Base-by-base conservation (phyloP, 2,113 vertebrate species). In the Origma solitaria region DNA sequence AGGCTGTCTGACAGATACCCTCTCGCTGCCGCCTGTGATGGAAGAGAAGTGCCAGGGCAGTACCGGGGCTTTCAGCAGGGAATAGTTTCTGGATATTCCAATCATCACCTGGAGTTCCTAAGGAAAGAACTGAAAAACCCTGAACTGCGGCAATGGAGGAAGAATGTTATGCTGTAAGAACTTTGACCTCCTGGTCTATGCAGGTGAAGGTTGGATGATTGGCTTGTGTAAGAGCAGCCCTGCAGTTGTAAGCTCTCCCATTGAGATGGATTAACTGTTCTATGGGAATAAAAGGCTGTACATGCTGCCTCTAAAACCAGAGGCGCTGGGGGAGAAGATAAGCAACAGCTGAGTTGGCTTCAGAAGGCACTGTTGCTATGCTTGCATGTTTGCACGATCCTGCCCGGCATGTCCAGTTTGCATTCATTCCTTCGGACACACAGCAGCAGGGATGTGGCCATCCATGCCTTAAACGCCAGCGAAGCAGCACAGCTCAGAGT, bases 251-350 rank as follows among this genome's bases (percentile, higher is more conserved):
- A 33, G 35, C 64, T 75, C 64, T 81, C 76, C 71, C 78, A 31
- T 88, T 94, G 77, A 62, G 64, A 9, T 81, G 86, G 88, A 94
- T 97, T 97, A 95, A 78, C 82, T 96, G 91, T 92, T 84, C 93
- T 72, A 14, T 57, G 60, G 47, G 51, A 91, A 69, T 87, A 78
- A 90, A 92, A 81, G 56, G 40, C 78, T 65, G 42, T 62, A 47
- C 33, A 0, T 10, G 25, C 71, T 83, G 69, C 40, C 68, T 90
- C 51, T 90, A 83, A 92, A 95, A 70, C 60, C 86, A 86, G 54
- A 60, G 47, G 35, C 94, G n/a, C 0, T 90, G 68, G 6, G 38
- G 35, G 91, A 68, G 47, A 77, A 90, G 86, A 77, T 81, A 88
- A 94, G 94, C 76, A 93, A 93, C 90, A 95, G 92, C 86, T 94